Evolutionary conservation across 2,113 vertebrate species (phyloP).

Genomic region (Steatornis caripensis): DNA sequence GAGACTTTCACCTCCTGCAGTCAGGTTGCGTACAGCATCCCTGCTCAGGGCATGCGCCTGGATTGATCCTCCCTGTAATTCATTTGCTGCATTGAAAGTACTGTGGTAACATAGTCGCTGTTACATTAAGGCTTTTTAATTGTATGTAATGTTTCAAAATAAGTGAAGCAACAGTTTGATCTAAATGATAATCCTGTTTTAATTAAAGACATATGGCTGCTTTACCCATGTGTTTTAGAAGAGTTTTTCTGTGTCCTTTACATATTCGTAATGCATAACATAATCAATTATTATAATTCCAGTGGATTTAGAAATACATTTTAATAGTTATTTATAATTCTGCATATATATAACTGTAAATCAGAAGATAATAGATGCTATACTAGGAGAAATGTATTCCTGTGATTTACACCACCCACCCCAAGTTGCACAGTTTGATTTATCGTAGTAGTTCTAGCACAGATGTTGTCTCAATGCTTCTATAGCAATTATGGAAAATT

Average conservation of each 20-base stretch:
- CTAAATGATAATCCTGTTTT: background rate
- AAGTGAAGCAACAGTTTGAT: background rate
- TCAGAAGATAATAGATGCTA: background rate
- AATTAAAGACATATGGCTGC: background rate
- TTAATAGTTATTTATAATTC: background rate
- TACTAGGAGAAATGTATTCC: background rate
- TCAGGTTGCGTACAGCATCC: background rate
- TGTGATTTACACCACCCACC: background rate
- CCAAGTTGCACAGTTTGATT: background rate
- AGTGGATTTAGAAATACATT: background rate
- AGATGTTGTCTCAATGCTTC: background rate
- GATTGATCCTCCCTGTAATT: background rate
- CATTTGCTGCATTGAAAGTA: background rate
- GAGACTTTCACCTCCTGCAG: background rate
- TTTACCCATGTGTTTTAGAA: background rate
- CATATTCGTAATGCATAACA: background rate
- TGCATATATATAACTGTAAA: background rate
- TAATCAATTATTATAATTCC: background rate
- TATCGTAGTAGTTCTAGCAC: background rate
- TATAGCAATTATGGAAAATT: background rate
- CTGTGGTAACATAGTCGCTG: background rate
- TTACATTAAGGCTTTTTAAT: background rate
- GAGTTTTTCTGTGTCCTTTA: background rate
- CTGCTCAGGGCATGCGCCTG: background rate
- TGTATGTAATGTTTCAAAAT: background rate